Evolutionary conservation across 2,888 invertebrate genomes (phyloP).

Genomic region (Ypsolopha scabrella): DNA sequence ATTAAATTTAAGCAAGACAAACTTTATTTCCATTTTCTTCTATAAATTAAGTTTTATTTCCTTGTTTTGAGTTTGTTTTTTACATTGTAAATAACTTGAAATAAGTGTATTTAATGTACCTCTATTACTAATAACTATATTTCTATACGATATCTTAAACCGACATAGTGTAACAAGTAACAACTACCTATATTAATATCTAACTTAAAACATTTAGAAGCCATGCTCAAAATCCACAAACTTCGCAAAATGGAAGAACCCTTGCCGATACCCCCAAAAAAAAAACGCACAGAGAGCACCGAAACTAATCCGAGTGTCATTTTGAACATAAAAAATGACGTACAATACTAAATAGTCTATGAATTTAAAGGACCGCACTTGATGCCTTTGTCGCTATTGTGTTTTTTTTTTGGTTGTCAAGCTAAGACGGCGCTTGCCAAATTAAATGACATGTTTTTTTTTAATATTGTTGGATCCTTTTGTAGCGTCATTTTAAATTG

Average conservation of each 20-base stretch:
- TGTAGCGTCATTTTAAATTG: no score
- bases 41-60: no score
- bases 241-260: neutral
- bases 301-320: slow-evolving; percentile 36
- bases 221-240: neutral
- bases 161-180: no score
- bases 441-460: neutral
- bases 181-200: no score
- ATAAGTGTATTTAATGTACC: no score
- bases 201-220: neutral
- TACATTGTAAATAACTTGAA: no score
- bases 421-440: neutral
- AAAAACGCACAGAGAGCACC: slow-evolving; percentile 43
- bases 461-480: neutral
- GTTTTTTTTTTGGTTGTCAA: slow-evolving; percentile 11
- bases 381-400: neutral
- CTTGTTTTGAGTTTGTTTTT: no score
- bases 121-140: no score
- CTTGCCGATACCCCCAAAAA: slow-evolving; percentile 9
- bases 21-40: no score
- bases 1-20: no score
- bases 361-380: slow-evolving; percentile 1
- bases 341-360: slow-evolving; percentile 28
- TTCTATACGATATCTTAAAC: no score
- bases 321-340: slow-evolving; percentile 39